Evolutionary conservation across 2,888 invertebrate species (phyloP).

Genomic region (Andrena hattorfiana): DNA sequence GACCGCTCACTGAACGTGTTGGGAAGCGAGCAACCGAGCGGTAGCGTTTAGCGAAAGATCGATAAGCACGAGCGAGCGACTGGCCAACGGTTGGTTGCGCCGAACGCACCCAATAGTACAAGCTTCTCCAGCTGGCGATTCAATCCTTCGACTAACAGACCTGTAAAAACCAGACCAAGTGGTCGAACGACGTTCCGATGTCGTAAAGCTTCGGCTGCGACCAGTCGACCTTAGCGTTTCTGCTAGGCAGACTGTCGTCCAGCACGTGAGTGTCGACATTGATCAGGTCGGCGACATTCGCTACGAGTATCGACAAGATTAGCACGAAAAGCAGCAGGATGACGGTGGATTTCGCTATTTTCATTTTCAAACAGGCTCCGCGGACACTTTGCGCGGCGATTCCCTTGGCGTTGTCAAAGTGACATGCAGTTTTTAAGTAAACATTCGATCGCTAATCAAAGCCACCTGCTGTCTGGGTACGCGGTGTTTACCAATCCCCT

Average conservation of each 20-base stretch:
- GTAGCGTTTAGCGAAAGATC: no score
- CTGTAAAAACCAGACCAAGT: conserved; percentile 92
- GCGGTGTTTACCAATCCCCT: conserved; percentile 37
- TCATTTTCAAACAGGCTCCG: conserved; percentile 85
- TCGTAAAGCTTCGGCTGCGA: conserved; percentile 76
- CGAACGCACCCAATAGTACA: no score
- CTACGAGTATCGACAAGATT: conserved; percentile 89
- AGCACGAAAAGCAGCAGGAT: conserved; percentile 88
- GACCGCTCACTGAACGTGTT: no score
- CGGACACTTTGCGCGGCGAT: conserved; percentile 18
- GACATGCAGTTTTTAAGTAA: conserved; percentile 35
- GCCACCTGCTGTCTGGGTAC: conserved; percentile 42
- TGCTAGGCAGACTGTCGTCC: conserved; percentile 53
- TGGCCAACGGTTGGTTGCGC: no score
- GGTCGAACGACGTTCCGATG: conserved; percentile 87
- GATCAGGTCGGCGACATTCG: conserved; percentile 89
- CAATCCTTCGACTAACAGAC: conserved; percentile 83
- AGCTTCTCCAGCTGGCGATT: background rate
- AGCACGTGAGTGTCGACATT: conserved; percentile 86
- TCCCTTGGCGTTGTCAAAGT: conserved; percentile 6
- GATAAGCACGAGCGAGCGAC: no score
- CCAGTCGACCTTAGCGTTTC: conserved; percentile 62
- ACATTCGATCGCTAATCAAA: conserved; percentile 34
- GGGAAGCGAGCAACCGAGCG: no score
- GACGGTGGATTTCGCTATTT: conserved; percentile 88